Base-by-base conservation (phyloP, 2,797 vertebrate species). In the Microtus californicus region DNA sequence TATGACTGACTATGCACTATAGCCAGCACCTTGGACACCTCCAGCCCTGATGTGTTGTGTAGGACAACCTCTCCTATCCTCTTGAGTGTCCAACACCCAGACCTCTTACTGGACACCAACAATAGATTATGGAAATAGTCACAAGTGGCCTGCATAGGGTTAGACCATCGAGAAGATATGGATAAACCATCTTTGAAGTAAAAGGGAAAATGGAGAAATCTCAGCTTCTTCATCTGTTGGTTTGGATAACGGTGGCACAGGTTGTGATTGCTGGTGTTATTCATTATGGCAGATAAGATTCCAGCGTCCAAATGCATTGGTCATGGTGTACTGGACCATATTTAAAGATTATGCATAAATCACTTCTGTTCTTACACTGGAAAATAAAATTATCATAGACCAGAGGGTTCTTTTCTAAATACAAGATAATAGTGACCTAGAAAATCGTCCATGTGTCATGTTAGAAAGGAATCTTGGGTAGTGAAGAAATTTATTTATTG, bases 281-380 rank as follows among this genome's bases (percentile, higher is more conserved):
- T 90, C 51, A n/a, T 69, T 73, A 67, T 19, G 25, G 5, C 73
- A 71, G 61, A 71, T 1, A 2, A 31, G 71, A 88, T 27, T 59
- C 27, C 71, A 76, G 81, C n/a, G 31, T 85, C 78, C 82, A 45
- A 37, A 51, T 25, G 82, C 86, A 61, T 9, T 59, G 90, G 43
- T 76, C 27, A 17, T 78, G 74, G 10, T 29, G 8, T n/a, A 76
- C 23, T 76, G 14, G 15, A 79, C n/a, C 90, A n/a, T n/a, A 63
- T 74, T 85, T 71, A 78, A 93, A 95, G 56, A 40, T 89, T 56
- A 61, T 87, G 79, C 25, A 31, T 45, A 81, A 91, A 76, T 83
- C 12, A 29, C 27, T 76, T 94, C 21, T 45, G 80, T 78, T 76
- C 21, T 23, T 74, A 43, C 1, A 69, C 13, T 69, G 40, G 59